Conservation (phyloP, 2,113 vertebrate species). For the Semnornis frantzii region DNA sequence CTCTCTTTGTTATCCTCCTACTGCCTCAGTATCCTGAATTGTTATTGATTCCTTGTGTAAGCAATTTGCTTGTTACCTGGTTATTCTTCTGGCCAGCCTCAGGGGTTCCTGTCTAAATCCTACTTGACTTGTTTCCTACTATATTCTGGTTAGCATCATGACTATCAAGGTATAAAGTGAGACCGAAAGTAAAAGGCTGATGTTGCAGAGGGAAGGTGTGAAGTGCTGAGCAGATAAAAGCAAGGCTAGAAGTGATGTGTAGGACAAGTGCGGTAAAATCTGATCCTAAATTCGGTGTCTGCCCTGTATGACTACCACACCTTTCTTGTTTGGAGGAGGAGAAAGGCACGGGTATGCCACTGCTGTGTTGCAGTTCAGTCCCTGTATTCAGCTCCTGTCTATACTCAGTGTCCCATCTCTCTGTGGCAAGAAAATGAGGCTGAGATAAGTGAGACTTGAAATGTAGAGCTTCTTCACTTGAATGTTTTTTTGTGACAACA, state of each 20-base stretch:
- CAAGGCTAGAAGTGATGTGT: neutral
- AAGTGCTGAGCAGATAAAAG: constrained; percentile 16
- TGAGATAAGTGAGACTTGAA: neutral
- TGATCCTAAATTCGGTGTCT: neutral
- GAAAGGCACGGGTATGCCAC: neutral
- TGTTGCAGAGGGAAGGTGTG: neutral
- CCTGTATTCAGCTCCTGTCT: neutral
- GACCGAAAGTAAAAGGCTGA: neutral
- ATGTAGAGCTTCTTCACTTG: neutral
- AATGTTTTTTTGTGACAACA: neutral
- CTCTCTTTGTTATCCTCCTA: neutral
- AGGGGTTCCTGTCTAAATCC: neutral
- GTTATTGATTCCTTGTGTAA: neutral
- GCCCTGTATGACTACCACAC: neutral
- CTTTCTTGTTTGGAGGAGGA: neutral
- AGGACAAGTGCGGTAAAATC: neutral
- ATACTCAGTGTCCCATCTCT: neutral
- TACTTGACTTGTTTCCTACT: neutral
- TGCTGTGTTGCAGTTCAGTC: neutral
- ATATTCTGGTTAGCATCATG: neutral
- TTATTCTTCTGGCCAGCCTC: neutral
- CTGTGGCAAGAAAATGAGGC: neutral
- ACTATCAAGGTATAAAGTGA: neutral
- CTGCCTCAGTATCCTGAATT: neutral
- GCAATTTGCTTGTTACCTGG: neutral